These are phyloP conservation scores for Suncus etruscus DNA, from an alignment of 2,113 vertebrate species.

Conservation along the genomic window DNA sequence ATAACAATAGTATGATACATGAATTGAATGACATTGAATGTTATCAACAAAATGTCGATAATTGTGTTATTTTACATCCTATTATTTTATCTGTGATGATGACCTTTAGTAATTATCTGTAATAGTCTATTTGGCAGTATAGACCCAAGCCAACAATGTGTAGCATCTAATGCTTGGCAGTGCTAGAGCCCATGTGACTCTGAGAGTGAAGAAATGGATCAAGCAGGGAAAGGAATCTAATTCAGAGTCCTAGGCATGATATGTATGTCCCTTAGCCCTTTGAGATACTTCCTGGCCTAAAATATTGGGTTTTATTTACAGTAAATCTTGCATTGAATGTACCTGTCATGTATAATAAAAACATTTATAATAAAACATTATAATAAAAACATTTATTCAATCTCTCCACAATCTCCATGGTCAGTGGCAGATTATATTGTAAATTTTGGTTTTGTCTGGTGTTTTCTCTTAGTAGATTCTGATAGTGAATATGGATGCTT, in stretches of 20 bases:
- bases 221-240: too few species aligned
- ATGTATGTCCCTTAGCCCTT: too few species aligned
- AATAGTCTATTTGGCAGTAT: too few species aligned
- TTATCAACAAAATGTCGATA: constrained; percentile 55
- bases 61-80: background rate
- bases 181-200: too few species aligned
- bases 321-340: background rate
- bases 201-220: too few species aligned
- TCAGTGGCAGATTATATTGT: background rate
- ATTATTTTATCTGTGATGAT: too few species aligned
- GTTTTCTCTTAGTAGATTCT: background rate
- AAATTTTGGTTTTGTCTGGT: background rate
- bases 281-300: too few species aligned
- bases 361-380: background rate
- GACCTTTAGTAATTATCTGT: too few species aligned
- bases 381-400: background rate
- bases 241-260: too few species aligned
- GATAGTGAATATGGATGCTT: background rate
- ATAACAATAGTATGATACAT: constrained; percentile 1
- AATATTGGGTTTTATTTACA: background rate
- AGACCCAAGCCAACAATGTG: too few species aligned
- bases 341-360: background rate
- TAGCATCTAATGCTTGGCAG: too few species aligned
- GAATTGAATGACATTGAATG: background rate
- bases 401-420: background rate